Conservation (phyloP, 2,888 invertebrate genomes). For the Limenitis camilla region DNA sequence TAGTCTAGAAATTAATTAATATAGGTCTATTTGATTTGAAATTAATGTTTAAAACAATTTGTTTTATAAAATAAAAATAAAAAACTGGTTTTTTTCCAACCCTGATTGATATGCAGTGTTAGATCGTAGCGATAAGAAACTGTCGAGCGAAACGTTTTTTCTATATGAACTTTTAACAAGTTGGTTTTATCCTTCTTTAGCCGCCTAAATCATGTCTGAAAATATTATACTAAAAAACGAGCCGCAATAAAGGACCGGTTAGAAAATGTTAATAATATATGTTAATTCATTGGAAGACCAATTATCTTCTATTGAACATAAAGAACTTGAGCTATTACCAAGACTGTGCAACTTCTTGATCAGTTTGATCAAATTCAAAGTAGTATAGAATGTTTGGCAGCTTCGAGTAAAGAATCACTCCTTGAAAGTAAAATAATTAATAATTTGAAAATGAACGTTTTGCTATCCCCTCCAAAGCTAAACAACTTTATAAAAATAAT, state of each 20-base stretch:
- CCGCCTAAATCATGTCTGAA: not conserved
- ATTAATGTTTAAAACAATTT: too few relatives aligned
- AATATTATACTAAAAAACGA: not conserved
- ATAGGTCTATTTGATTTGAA: too few relatives aligned
- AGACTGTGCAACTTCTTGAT: not conserved
- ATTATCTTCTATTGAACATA: not conserved
- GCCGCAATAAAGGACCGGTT: not conserved
- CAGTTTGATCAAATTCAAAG: not conserved
- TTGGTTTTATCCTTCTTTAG: not conserved
- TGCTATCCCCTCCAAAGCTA: not conserved
- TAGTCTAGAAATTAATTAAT: too few relatives aligned
- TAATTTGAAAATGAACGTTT: not conserved
- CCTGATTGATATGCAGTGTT: too few relatives aligned
- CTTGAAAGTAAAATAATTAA: not conserved
- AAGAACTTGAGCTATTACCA: not conserved
- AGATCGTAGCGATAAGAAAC: too few relatives aligned
- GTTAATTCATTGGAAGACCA: not conserved
- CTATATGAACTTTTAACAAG: too few relatives aligned
- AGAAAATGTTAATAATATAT: not conserved
- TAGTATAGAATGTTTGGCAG: not conserved
- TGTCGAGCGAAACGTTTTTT: too few relatives aligned
- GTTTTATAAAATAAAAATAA: too few relatives aligned
- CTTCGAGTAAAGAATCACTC: not conserved
- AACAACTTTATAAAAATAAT: not conserved
- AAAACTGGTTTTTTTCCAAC: too few relatives aligned